Conservation (phyloP, 2,888 invertebrate genomes). For the Anoncus sp. region DNA sequence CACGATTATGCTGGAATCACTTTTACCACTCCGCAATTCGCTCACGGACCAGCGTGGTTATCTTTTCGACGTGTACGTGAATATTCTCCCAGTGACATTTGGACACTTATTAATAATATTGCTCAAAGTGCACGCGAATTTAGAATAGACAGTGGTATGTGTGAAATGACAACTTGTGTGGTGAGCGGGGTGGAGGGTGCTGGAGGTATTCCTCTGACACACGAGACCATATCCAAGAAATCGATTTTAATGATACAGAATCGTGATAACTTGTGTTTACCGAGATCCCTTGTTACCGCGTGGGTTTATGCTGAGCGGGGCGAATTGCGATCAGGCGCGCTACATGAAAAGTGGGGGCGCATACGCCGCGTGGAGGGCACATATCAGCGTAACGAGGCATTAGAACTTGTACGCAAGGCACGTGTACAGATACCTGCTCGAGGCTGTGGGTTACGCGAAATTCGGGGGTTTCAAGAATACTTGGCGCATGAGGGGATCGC, state of each 20-base stretch:
- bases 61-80: constrained; percentile 4
- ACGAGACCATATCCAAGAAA: not conserved
- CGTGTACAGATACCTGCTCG: not conserved
- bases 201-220: not conserved
- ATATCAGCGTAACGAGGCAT: constrained; percentile 1
- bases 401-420: not conserved
- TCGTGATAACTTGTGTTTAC: not conserved
- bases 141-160: not conserved
- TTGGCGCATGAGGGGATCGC: constrained; percentile 27
- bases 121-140: constrained; percentile 1
- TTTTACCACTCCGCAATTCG: not conserved
- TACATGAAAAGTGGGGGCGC: constrained; percentile 25
- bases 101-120: not conserved
- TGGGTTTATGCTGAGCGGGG: constrained; percentile 13
- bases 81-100: not conserved
- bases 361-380: not conserved
- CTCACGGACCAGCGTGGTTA: not conserved
- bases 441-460: constrained; percentile 30
- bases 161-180: not conserved
- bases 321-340: constrained; percentile 14
- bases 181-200: not conserved
- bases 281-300: constrained; percentile 33
- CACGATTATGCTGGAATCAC: constrained; percentile 6
- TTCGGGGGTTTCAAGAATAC: constrained; percentile 28
- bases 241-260: not conserved